These are phyloP conservation scores for Drosophila colorata DNA, from an alignment of 2,888 invertebrate genomes.

Conservation along the genomic window DNA sequence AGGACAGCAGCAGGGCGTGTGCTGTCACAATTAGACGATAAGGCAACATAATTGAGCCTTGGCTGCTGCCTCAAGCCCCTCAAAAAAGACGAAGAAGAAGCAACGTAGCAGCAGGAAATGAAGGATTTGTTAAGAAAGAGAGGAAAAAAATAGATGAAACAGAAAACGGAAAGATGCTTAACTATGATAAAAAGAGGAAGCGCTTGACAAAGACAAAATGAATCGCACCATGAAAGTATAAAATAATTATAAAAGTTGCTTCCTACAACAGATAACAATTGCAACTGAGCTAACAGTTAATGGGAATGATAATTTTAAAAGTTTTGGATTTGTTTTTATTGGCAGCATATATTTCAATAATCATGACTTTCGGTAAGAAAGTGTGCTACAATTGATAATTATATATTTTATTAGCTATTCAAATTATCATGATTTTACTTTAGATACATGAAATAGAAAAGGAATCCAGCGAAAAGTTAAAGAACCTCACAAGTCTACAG, in stretches of 20 bases:
- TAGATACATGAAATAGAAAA: too few species aligned
- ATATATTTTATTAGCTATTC: too few species aligned
- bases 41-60: constrained; percentile 63
- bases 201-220: constrained; percentile 2
- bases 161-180: constrained; percentile 8
- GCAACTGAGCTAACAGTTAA: neutral
- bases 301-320: neutral
- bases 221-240: constrained; percentile 3
- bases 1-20: constrained; percentile 46
- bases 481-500: too few species aligned
- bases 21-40: constrained; percentile 67
- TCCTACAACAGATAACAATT: neutral
- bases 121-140: constrained; percentile 39
- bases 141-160: neutral
- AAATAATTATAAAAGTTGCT: neutral
- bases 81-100: neutral
- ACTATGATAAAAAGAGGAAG: constrained; percentile 12
- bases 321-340: neutral
- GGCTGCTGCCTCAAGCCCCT: constrained; percentile 21
- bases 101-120: constrained; percentile 51
- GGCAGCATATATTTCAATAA: too few species aligned
- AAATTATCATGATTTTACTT: too few species aligned
- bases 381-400: too few species aligned
- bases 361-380: too few species aligned
- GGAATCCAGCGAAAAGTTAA: too few species aligned